These are phyloP conservation scores for Sinohyriopsis cumingii DNA, from an alignment of 2,888 invertebrate genomes.

Conservation along the genomic window DNA sequence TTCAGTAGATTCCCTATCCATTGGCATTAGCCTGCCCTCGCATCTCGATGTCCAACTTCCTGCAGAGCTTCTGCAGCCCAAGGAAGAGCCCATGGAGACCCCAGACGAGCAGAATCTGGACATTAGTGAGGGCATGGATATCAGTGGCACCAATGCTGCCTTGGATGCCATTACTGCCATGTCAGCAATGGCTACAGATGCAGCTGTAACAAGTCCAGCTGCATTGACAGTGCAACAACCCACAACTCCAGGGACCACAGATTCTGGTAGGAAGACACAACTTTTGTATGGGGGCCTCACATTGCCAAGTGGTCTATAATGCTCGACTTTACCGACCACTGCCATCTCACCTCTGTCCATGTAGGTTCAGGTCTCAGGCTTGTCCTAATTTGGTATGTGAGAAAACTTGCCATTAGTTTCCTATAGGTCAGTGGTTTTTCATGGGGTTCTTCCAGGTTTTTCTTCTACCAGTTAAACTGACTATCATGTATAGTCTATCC, in stretches of 20 bases:
- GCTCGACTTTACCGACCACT: too few species aligned
- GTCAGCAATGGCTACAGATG: slow-evolving; percentile 1
- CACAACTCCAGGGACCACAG: neutral
- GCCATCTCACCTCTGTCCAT: too few species aligned
- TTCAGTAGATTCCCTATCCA: slow-evolving; percentile 11
- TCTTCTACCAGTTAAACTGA: too few species aligned
- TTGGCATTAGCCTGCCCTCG: slow-evolving; percentile 2
- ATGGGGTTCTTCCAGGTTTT: too few species aligned
- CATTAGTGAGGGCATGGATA: slow-evolving; percentile 4
- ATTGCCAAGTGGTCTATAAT: too few species aligned
- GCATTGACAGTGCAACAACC: neutral
- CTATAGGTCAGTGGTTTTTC: too few species aligned
- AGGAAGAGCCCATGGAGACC: slow-evolving; percentile 47
- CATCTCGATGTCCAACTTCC: slow-evolving; percentile 8
- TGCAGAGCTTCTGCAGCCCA: slow-evolving; percentile 39
- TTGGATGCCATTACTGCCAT: slow-evolving; percentile 4
- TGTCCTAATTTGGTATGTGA: too few species aligned
- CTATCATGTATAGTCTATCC: too few species aligned
- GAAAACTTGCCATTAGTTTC: too few species aligned
- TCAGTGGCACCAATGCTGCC: slow-evolving; percentile 4
- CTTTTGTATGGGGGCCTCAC: too few species aligned
- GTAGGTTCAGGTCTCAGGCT: too few species aligned
- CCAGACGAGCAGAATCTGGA: slow-evolving; percentile 2
- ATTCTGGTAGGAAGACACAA: too few species aligned
- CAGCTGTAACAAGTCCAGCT: slow-evolving; percentile 9